Evolutionary conservation across 2,888 invertebrate species (phyloP).

Genomic region (Caenorhabditis plicata): DNA sequence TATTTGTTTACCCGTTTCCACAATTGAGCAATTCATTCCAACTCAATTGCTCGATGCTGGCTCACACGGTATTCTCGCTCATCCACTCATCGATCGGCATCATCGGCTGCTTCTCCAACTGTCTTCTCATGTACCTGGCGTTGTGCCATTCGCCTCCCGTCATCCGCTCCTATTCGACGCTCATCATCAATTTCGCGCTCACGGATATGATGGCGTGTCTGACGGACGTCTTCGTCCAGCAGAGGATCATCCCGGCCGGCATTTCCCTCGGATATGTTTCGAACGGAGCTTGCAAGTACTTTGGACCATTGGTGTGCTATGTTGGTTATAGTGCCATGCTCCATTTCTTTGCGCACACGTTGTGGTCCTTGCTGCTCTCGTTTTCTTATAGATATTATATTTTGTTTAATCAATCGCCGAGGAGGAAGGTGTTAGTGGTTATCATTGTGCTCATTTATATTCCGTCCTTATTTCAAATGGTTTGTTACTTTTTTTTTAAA

Average conservation of each 20-base stretch:
- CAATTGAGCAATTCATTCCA: too few species aligned
- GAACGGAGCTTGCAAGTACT: conserved; percentile 1
- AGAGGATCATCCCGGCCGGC: conserved; percentile 5
- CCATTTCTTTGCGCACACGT: conserved; percentile 3
- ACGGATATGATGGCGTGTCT: conserved; percentile 15
- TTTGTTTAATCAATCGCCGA: background rate
- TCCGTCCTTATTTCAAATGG: too few species aligned
- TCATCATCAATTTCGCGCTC: conserved; percentile 19
- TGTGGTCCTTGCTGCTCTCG: conserved; percentile 6
- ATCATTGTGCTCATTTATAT: conserved; percentile 7
- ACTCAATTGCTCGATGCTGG: too few species aligned
- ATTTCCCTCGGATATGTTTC: conserved; percentile 1
- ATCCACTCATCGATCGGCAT: conserved; percentile 3
- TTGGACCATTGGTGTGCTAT: background rate
- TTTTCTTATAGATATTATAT: conserved; percentile 11
- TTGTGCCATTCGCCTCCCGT: conserved; percentile 6
- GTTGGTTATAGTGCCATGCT: conserved; percentile 5
- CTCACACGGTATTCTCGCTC: too few species aligned
- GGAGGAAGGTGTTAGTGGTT: conserved; percentile 7
- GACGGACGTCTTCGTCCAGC: conserved; percentile 15
- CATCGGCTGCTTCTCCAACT: conserved; percentile 6
- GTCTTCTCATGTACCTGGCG: conserved; percentile 7
- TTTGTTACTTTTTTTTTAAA: too few species aligned
- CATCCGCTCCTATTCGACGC: conserved; percentile 7
- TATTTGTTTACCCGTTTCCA: too few species aligned